Evolutionary conservation across 2,888 invertebrate species (phyloP).

Genomic region (Mycalesis mineus): DNA sequence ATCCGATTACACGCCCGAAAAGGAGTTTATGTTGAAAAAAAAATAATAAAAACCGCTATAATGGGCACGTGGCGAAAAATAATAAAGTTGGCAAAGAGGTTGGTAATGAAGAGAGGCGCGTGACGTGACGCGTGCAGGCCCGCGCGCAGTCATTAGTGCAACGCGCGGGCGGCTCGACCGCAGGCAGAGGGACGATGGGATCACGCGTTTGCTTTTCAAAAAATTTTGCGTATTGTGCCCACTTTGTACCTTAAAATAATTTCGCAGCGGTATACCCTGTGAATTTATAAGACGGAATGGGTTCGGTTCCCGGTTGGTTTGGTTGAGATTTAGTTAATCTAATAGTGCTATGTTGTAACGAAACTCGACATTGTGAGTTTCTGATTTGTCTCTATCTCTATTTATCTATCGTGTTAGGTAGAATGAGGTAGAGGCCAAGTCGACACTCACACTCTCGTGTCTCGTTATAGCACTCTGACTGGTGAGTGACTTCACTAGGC

Average conservation of each 20-base stretch:
- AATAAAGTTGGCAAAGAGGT: conserved; percentile 64
- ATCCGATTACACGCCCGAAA: conserved; percentile 64
- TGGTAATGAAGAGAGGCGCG: conserved; percentile 64
- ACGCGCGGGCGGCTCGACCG: conserved; percentile 38
- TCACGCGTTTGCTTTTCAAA: conserved; percentile 10
- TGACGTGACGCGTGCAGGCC: conserved; percentile 45
- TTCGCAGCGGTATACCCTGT: too few species aligned
- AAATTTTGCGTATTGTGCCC: conserved; percentile 10
- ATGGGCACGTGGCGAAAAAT: conserved; percentile 70
- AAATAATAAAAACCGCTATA: conserved; percentile 56
- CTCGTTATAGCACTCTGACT: too few species aligned
- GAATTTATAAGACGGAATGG: too few species aligned
- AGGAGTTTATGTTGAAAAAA: conserved; percentile 39
- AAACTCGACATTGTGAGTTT: too few species aligned
- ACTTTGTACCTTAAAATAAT: conserved; percentile 1
- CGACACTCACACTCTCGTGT: too few species aligned
- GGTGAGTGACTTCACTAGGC: too few species aligned
- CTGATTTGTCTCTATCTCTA: too few species aligned
- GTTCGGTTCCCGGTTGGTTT: too few species aligned
- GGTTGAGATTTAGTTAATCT: too few species aligned
- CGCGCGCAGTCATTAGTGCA: conserved; percentile 38
- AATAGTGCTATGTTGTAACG: too few species aligned
- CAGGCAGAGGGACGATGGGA: conserved; percentile 27
- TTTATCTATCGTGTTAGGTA: too few species aligned
- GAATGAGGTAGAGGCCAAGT: too few species aligned